Evolutionary conservation across 2,113 vertebrate species (phyloP).

Genomic region (Mesoclemmys tuberculata): DNA sequence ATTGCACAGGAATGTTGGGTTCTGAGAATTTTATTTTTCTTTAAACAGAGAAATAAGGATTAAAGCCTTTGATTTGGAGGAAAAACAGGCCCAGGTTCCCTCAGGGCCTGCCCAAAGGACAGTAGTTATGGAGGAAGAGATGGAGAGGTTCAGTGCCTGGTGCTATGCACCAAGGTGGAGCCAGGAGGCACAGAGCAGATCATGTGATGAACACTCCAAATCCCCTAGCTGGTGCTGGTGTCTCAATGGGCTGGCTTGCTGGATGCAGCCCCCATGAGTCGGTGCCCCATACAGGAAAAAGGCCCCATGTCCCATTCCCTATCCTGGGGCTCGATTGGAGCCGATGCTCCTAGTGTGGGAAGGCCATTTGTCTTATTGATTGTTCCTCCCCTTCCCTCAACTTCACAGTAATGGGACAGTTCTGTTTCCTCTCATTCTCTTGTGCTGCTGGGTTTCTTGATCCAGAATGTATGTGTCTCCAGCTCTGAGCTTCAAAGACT

Average conservation of each 20-base stretch:
- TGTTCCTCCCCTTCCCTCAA: background rate
- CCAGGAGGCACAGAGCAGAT: background rate
- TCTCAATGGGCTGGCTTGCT: background rate
- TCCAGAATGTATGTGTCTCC: background rate
- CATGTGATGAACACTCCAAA: background rate
- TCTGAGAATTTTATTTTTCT: background rate
- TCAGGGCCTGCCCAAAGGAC: too few species aligned
- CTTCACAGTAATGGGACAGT: background rate
- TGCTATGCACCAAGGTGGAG: background rate
- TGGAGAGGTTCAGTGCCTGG: background rate
- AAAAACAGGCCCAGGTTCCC: too few species aligned
- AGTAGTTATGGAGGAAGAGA: background rate
- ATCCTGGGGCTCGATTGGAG: background rate
- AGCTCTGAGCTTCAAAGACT: background rate
- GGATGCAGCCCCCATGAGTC: background rate
- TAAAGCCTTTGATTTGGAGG: background rate
- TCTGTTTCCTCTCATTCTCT: background rate
- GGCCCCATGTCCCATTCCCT: background rate
- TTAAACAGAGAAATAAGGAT: background rate
- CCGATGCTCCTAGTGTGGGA: background rate
- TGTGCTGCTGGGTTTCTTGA: background rate
- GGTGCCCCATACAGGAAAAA: background rate
- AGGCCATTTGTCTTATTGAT: background rate
- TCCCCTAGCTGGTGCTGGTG: background rate
- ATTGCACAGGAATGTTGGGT: background rate